phyloP scores from a whole-genome alignment of 2,113 vertebrate genomes.

The Semicossyphus pulcher region DNA sequence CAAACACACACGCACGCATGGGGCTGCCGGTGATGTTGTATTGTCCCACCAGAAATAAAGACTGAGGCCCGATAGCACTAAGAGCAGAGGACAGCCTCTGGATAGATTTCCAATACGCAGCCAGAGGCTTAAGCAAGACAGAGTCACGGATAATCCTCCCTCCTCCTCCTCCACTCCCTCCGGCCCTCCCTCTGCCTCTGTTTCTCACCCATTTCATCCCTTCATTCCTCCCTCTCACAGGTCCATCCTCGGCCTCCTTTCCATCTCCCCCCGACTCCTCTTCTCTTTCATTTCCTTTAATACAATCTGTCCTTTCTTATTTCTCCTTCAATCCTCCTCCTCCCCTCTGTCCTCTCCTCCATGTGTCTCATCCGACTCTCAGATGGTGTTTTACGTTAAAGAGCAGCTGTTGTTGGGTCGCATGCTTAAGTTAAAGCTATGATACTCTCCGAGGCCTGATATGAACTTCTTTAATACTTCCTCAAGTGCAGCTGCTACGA shows the following conservation, averaged over 20 bases:
- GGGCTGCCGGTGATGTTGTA: slow-evolving; percentile 28
- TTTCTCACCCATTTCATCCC: slow-evolving; percentile 23
- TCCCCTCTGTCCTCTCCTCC: background rate
- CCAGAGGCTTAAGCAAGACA: slow-evolving; percentile 75
- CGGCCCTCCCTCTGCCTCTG: slow-evolving; percentile 7
- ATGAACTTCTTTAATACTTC: slow-evolving; percentile 46
- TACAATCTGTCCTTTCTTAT: slow-evolving; percentile 21
- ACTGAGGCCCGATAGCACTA: slow-evolving; percentile 62
- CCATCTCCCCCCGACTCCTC: background rate
- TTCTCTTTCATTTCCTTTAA: slow-evolving; percentile 11
- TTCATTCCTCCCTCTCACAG: slow-evolving; percentile 31
- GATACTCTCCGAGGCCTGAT: slow-evolving; percentile 34
- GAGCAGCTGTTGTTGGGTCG: slow-evolving; percentile 65
- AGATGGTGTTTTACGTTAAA: slow-evolving; percentile 44
- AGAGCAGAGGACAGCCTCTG: slow-evolving; percentile 68
- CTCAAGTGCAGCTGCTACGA: slow-evolving; percentile 26
- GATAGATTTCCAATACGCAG: slow-evolving; percentile 79
- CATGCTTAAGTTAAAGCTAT: slow-evolving; percentile 40
- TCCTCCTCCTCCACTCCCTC: slow-evolving; percentile 28
- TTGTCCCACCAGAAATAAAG: slow-evolving; percentile 68
- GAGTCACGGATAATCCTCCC: slow-evolving; percentile 70
- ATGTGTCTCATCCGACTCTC: slow-evolving; percentile 38
- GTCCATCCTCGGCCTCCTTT: slow-evolving; percentile 8
- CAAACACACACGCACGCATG: slow-evolving; percentile 26
- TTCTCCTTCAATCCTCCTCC: background rate